Conservation (phyloP, 2,113 vertebrate genomes). For the Rhea americana region DNA sequence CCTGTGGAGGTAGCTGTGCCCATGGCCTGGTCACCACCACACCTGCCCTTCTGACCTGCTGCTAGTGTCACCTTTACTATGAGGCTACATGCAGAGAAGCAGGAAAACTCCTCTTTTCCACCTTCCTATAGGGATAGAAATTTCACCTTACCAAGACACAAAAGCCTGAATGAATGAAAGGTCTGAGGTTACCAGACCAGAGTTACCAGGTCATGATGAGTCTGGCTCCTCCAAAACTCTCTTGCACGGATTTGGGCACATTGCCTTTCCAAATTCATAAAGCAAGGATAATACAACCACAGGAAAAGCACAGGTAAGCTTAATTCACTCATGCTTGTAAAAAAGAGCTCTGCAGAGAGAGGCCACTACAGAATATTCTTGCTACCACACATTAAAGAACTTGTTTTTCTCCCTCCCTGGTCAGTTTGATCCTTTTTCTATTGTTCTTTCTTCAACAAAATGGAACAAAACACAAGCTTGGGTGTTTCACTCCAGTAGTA, state of each 20-base stretch:
- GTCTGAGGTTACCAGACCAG: background rate
- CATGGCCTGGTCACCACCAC: rapidly evolving
- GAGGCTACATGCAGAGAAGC: background rate
- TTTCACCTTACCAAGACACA: background rate
- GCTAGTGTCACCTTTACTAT: background rate
- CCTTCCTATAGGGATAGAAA: background rate
- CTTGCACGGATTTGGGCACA: background rate
- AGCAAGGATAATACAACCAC: background rate
- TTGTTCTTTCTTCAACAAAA: background rate
- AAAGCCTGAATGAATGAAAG: background rate
- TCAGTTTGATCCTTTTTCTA: background rate
- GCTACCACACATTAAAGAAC: background rate
- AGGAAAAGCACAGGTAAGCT: background rate
- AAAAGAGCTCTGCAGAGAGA: background rate
- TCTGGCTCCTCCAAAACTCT: background rate
- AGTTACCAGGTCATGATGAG: background rate
- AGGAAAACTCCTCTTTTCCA: background rate
- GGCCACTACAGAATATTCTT: background rate
- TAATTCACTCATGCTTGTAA: background rate
- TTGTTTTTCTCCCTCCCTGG: background rate
- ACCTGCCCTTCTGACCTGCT: background rate
- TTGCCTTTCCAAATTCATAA: background rate
- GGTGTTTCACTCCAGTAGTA: background rate
- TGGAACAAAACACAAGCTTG: background rate
- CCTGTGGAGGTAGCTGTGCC: background rate